Conservation (phyloP, 2,797 vertebrate species). For the Thunnus albacares region DNA sequence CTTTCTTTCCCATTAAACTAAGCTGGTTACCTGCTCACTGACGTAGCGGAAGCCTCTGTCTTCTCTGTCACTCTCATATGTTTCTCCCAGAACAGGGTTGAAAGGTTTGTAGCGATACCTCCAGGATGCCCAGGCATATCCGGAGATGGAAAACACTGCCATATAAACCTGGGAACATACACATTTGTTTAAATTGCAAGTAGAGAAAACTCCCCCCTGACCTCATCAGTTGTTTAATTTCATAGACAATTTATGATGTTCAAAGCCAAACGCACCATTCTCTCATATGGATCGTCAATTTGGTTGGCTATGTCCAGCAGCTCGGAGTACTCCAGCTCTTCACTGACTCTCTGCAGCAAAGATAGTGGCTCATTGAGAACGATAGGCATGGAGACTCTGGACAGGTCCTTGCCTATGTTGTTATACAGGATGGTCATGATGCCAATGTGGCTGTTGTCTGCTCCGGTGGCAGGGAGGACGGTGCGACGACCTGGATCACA, state of each 20-base stretch:
- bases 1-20: not conserved
- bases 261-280: slow-evolving; percentile 86
- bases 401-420: slow-evolving; percentile 95
- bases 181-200: not conserved
- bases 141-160: slow-evolving; percentile 92
- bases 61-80: slow-evolving; percentile 90
- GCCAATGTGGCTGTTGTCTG: slow-evolving; percentile 90
- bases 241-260: not conserved
- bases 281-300: slow-evolving; percentile 89
- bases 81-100: slow-evolving; percentile 95
- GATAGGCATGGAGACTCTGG: slow-evolving; percentile 92
- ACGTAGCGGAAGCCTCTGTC: slow-evolving; percentile 91
- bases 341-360: slow-evolving; percentile 91
- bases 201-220: too few relatives aligned
- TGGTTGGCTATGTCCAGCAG: slow-evolving; percentile 91
- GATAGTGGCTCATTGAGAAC: slow-evolving; percentile 87
- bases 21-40: slow-evolving; percentile 90
- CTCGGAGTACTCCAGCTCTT: slow-evolving; percentile 92
- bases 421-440: slow-evolving; percentile 93
- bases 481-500: slow-evolving; percentile 82
- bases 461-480: slow-evolving; percentile 81
- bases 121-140: slow-evolving; percentile 93
- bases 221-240: too few relatives aligned
- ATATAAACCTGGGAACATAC: slow-evolving; percentile 87
- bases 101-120: slow-evolving; percentile 94